Conservation (phyloP, 2,113 vertebrate species). For the Apistogramma diplotaenia region DNA sequence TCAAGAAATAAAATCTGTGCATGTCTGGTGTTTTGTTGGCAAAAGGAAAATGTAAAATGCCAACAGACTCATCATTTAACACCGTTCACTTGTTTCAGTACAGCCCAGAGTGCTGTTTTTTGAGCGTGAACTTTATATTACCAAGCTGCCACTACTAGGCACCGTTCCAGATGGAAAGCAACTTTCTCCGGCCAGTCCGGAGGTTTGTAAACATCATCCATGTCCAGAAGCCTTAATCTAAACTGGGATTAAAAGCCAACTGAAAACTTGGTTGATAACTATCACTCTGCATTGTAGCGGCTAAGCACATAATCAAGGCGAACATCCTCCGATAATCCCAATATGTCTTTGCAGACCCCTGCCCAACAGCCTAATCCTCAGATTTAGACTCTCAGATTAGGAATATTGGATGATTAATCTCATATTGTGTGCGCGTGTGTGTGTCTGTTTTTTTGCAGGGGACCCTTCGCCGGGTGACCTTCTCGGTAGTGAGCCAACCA, state of each 20-base stretch:
- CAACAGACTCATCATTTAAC: background rate
- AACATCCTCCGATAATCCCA: conserved; percentile 67
- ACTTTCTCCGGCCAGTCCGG: conserved; percentile 13
- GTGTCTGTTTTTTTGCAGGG: conserved; percentile 77
- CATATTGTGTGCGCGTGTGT: conserved; percentile 65
- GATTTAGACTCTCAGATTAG: conserved; percentile 66
- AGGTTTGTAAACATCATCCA: conserved; percentile 62
- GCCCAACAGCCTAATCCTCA: conserved; percentile 56
- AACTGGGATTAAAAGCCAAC: conserved; percentile 63
- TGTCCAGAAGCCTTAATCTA: conserved; percentile 55
- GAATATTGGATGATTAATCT: conserved; percentile 69
- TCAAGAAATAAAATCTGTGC: background rate
- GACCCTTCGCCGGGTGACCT: conserved; percentile 94
- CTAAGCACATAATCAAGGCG: conserved; percentile 66
- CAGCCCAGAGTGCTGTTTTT: background rate
- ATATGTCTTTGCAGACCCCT: conserved; percentile 61
- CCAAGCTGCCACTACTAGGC: conserved; percentile 26
- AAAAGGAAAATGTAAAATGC: background rate
- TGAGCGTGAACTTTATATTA: conserved; percentile 6
- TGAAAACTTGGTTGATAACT: conserved; percentile 62
- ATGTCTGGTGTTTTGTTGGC: background rate
- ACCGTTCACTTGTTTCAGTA: background rate
- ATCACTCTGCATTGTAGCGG: conserved; percentile 59
- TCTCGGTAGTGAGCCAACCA: conserved; percentile 92
- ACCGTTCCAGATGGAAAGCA: conserved; percentile 32